Conservation (phyloP, 2,113 vertebrate genomes). For the Oreotrochilus melanogaster region DNA sequence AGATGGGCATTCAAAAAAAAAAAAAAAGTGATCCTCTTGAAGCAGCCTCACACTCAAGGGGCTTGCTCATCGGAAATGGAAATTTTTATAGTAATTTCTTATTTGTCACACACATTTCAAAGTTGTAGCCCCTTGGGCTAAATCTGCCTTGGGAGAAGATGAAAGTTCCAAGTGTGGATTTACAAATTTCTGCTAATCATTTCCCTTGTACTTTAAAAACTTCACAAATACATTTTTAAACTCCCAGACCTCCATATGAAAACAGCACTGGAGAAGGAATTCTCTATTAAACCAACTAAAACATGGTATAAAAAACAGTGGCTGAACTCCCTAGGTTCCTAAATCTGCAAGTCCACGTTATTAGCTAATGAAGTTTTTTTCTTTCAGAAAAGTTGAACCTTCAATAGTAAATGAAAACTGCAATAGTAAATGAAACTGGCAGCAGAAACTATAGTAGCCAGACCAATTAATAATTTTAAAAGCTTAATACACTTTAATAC, state of each 20-base stretch:
- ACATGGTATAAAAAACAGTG: background rate
- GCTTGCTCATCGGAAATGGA: background rate
- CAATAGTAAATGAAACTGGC: background rate
- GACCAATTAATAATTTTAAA: background rate
- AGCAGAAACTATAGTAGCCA: background rate
- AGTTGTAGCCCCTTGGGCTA: background rate
- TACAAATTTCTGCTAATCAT: background rate
- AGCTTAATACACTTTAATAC: background rate
- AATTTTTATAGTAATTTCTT: background rate
- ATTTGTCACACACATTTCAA: background rate
- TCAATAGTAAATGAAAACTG: background rate
- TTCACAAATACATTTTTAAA: background rate
- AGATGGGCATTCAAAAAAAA: background rate
- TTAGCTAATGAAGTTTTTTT: background rate
- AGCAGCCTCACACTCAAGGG: background rate
- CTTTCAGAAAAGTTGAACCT: background rate
- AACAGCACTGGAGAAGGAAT: background rate
- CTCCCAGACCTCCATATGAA: background rate
- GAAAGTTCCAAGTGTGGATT: background rate
- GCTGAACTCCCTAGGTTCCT: background rate
- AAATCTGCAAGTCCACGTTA: background rate
- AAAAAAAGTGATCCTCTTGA: fast-evolving
- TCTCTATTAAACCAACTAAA: background rate
- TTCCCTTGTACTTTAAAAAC: background rate
- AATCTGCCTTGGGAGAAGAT: background rate